Evolutionary conservation across 2,113 vertebrate species (phyloP), one percentile per base, ranked within the genome.

Genomic region (Bujurquina vittata): DNA sequence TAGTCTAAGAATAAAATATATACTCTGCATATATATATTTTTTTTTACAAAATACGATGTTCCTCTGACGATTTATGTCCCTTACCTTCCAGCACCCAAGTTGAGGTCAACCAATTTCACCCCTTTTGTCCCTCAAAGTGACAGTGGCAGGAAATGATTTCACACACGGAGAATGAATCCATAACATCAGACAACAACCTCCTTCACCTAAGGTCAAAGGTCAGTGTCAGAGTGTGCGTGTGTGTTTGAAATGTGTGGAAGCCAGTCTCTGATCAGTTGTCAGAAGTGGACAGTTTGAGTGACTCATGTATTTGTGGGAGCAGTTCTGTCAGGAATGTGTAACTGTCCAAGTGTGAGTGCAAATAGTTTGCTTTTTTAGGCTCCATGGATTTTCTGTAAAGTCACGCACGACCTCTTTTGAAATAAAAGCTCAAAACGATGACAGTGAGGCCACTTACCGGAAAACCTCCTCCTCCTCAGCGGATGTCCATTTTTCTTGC

Each of bases 131-230:
- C 87, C 74, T 79, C n/a, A 23, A 60, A 79, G 73, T 81, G 76
- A 49, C 80, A 80, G 52, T 2, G 37, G 85, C 79, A 92, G 93
- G 93, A 94, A 93, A 92, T 93, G 89, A 94, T 89, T 89, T 93
- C 89, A 94, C 65, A 79, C 84, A 61, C 77, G 2, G 81, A 89
- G 79, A 92, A 93, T 91, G 92, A 86, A 87, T 88, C 89, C 75
- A 12, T 65, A 83, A 57, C 83, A 81, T 90, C 75, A 88, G 80
- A 90, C 78, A 83, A 90, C 81, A 74, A 87, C 76, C 84, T 77
- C 87, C 80, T 86, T 93, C 85, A 87, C 90, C 88, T 86, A 23
- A 74, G 83, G 85, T 91, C 43, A 88, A 77, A 87, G 84, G 82
- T 92, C 90, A 35, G 57, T 1, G 11, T 89, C 85, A 83, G 80